These are phyloP conservation scores for Isichthys henryi DNA, from an alignment of 2,113 vertebrate genomes.

Conservation along the genomic window DNA sequence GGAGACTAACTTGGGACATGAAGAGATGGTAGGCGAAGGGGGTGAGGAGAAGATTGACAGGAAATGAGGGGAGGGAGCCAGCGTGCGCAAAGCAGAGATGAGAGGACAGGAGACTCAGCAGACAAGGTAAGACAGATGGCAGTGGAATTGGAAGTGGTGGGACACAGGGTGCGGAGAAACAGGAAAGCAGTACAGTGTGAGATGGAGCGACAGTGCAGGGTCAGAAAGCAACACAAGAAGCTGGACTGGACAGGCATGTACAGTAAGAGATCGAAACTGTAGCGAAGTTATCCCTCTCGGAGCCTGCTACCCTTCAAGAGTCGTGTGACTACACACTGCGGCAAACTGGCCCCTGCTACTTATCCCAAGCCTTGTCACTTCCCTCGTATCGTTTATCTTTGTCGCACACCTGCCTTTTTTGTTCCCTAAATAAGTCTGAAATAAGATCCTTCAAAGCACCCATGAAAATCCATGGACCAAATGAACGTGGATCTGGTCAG, in stretches of 20 bases:
- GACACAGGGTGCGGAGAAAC: not conserved
- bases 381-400: not conserved
- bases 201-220: not conserved
- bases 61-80: not conserved
- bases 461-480: not conserved
- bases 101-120: not conserved
- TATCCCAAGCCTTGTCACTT: not conserved
- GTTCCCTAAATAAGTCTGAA: not conserved
- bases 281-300: not conserved
- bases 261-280: not conserved
- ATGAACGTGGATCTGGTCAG: not conserved
- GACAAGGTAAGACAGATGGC: slow-evolving; percentile 15
- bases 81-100: not conserved
- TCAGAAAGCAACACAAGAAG: not conserved
- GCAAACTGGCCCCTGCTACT: not conserved
- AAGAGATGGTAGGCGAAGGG: not conserved
- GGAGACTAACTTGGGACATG: not conserved
- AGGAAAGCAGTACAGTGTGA: not conserved
- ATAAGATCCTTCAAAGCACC: not conserved
- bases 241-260: not conserved
- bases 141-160: not conserved
- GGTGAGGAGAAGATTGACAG: not conserved
- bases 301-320: not conserved
- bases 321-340: not conserved
- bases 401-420: not conserved